These are phyloP conservation scores for Hydrocynus forskahlii DNA, from an alignment of 2,797 vertebrate species.

Conservation along the genomic window DNA sequence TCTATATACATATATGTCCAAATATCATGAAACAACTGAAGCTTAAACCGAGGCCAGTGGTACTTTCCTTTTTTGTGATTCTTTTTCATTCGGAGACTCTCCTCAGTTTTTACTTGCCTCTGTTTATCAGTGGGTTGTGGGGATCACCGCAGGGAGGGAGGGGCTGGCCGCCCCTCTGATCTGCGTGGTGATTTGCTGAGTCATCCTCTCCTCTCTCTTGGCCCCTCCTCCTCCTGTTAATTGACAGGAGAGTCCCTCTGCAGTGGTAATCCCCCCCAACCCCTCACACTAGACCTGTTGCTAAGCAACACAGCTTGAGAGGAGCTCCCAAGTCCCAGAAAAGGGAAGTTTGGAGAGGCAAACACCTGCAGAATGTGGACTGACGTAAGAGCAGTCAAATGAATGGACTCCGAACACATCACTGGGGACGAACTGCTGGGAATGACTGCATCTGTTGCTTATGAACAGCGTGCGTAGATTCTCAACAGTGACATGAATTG, in stretches of 20 bases:
- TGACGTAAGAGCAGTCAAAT: slow-evolving; percentile 29
- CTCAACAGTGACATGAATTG: background rate
- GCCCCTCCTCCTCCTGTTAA: slow-evolving; percentile 26
- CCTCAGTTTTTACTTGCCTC: background rate
- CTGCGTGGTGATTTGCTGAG: slow-evolving; percentile 44
- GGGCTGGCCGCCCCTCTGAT: slow-evolving; percentile 1
- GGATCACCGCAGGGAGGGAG: slow-evolving; percentile 28
- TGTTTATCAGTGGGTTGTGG: slow-evolving; percentile 3
- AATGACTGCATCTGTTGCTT: background rate
- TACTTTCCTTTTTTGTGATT: background rate
- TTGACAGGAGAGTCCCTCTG: slow-evolving; percentile 54
- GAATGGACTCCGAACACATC: background rate
- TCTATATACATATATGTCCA: too few species aligned
- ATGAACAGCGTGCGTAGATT: background rate
- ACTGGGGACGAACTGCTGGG: background rate
- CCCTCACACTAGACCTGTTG: slow-evolving; percentile 48
- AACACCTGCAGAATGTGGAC: slow-evolving; percentile 48
- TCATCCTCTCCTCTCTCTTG: background rate
- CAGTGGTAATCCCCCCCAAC: slow-evolving; percentile 38
- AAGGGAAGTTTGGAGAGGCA: slow-evolving; percentile 35
- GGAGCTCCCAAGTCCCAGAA: slow-evolving; percentile 48
- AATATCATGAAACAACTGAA: too few species aligned
- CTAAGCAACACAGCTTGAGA: slow-evolving; percentile 50
- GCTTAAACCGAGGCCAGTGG: too few species aligned
- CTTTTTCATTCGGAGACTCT: background rate